Percentiles rank a stretch among this genome's conserved stretches.
Evolutionary conservation across 2,888 invertebrate species (phyloP).

Genomic region (Thumatha senex): DNA sequence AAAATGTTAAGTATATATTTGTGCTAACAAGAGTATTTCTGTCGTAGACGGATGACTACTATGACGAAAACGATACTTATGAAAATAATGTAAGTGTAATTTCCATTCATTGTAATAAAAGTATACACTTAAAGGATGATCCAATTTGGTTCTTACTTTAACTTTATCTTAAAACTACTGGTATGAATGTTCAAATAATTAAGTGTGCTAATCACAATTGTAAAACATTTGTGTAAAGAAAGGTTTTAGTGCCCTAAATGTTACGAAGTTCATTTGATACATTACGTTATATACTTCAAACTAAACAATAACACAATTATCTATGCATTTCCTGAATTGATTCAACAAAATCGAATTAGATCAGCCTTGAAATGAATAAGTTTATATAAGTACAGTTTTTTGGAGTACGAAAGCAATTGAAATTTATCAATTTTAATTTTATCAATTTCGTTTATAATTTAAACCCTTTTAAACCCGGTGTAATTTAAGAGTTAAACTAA

Average conservation of each 20-base stretch:
- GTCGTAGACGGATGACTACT: slow-evolving; percentile 39
- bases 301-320: too few relatives aligned
- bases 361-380: too few relatives aligned
- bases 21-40: slow-evolving; percentile 34
- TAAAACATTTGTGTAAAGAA: too few relatives aligned
- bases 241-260: too few relatives aligned
- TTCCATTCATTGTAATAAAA: slow-evolving; percentile 4
- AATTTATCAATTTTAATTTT: neutral
- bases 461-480: neutral
- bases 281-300: too few relatives aligned
- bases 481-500: neutral
- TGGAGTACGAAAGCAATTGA: neutral
- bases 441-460: too few relatives aligned
- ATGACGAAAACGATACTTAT: slow-evolving; percentile 6
- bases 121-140: neutral
- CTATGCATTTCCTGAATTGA: too few relatives aligned
- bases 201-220: too few relatives aligned
- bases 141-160: neutral
- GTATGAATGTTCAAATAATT: too few relatives aligned
- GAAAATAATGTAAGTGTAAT: slow-evolving; percentile 43
- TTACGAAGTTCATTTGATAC: too few relatives aligned
- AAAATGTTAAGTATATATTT: too few relatives aligned
- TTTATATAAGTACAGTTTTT: neutral
- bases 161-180: neutral
- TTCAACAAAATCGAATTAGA: too few relatives aligned